phyloP scores from a whole-genome alignment of 2,113 vertebrate species.

The Corythornis vintsioides region DNA sequence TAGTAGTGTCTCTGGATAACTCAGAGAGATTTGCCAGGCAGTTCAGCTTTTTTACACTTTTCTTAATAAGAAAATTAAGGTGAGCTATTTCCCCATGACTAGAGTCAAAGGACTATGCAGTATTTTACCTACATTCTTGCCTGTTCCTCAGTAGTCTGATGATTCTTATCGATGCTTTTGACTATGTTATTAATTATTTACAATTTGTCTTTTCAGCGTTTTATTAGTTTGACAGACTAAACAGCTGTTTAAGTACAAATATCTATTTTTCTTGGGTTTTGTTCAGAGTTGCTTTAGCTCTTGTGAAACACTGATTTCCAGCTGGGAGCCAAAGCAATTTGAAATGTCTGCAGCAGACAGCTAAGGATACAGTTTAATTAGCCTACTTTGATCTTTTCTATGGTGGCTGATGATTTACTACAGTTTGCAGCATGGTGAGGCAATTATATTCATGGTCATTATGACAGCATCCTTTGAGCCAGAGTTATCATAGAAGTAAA shows the following conservation, averaged over 20 bases:
- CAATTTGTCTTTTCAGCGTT: conserved; percentile 12
- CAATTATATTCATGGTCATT: conserved; percentile 67
- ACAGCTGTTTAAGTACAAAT: conserved; percentile 55
- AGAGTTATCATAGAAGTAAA: conserved; percentile 26
- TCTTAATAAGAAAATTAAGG: conserved; percentile 25
- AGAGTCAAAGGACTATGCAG: background rate
- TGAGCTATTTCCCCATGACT: background rate
- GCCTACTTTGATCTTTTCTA: conserved; percentile 60
- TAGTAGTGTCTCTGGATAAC: background rate
- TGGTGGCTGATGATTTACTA: conserved; percentile 65
- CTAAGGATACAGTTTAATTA: conserved; percentile 66
- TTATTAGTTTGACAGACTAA: conserved; percentile 25
- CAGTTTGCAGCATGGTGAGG: conserved; percentile 53
- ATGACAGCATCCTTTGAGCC: conserved; percentile 44
- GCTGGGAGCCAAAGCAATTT: conserved; percentile 60
- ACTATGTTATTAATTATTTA: background rate
- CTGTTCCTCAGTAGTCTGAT: background rate
- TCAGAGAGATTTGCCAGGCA: background rate
- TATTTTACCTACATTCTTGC: background rate
- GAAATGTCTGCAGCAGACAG: conserved; percentile 63
- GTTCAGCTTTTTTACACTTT: background rate
- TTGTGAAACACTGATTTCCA: conserved; percentile 58
- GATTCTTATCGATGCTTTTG: background rate
- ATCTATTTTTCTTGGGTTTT: conserved; percentile 61
- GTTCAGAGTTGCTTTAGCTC: conserved; percentile 50